These are phyloP conservation scores for Manis pentadactyla DNA, from an alignment of 2,797 vertebrate species.

Conservation along the genomic window DNA sequence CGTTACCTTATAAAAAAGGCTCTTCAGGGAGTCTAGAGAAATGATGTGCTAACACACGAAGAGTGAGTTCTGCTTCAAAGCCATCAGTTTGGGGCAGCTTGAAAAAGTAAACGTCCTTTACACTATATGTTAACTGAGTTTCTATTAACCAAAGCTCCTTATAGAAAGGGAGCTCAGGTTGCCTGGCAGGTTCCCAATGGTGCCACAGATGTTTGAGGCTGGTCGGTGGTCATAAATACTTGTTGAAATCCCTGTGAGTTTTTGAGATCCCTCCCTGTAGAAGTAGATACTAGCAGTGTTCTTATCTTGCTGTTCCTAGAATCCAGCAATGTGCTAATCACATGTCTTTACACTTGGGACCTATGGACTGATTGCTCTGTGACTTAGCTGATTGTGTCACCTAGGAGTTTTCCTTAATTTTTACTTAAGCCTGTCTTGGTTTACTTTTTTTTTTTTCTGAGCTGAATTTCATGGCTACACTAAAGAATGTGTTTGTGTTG, in stretches of 20 bases:
- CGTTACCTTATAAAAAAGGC: background rate
- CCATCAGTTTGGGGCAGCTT: background rate
- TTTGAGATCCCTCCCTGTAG: background rate
- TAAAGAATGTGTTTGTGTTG: conserved; percentile 50
- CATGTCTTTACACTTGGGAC: background rate
- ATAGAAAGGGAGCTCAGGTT: background rate
- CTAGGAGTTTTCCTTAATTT: background rate
- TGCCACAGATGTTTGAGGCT: background rate
- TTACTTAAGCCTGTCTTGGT: background rate
- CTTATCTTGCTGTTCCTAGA: background rate
- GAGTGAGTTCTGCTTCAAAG: background rate
- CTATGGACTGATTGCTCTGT: background rate
- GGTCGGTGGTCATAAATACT: background rate
- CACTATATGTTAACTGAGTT: background rate
- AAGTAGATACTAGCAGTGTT: background rate
- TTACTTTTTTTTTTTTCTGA: background rate
- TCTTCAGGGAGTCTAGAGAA: background rate
- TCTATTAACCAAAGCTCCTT: background rate
- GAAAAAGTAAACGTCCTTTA: background rate
- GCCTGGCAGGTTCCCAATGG: background rate
- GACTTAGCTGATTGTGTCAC: background rate
- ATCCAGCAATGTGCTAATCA: background rate
- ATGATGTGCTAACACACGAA: background rate
- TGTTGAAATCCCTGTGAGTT: background rate
- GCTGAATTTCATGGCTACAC: conserved; percentile 19